Evolutionary conservation across 2,888 invertebrate genomes (phyloP), one percentile per base, ranked within the genome.

Genomic region (Encarsia formosa): DNA sequence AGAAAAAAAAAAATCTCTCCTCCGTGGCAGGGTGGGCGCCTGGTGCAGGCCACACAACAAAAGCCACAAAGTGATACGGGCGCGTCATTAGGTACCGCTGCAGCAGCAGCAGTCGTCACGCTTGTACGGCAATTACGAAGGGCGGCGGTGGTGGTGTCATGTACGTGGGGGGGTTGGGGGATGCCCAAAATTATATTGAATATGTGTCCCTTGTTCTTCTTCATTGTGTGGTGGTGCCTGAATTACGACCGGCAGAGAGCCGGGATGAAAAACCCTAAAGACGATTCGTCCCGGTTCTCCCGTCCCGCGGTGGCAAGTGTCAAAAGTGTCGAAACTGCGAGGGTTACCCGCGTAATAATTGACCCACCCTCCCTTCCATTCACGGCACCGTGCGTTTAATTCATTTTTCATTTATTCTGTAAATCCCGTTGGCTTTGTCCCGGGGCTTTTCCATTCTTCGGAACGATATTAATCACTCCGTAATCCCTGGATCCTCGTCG

Each of bases 211-310:
- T 23, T 38, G 38, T 32, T 43, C 31, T 31, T 26, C 31, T n/a
- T 13, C 22, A 8, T 23, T 38, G 54, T 59, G 52, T 62, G 61
- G 62, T 52, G 56, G 63, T 62, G 61, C 52, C 63, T 67, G 65
- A 69, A 61, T 69, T 68, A 70, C 65, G 63, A 61, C 64, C 58
- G 58, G 57, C 24, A 24, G 56, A 45, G 47, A 61, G 52, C 64
- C 59, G 63, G 61, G 65, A 65, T 65, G 63, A 61, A 52, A 53
- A 49, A 59, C 62, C 62, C 67, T 70, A 72, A 73, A 72, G 66
- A 62, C 63, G 61, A 73, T 73, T 72, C 69, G 73, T 65, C 63
- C 61, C 67, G 72, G 68, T 68, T 68, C 66, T 68, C n/a, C n/a
- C n/a, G n/a, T n/a, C n/a, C n/a, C n/a, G n/a, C n/a, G n/a, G n/a